Percentiles rank a stretch among this genome's conserved stretches.
phyloP scores from a whole-genome alignment of 1,140 invertebrate species.

The Ceratitis capitata region DNA sequence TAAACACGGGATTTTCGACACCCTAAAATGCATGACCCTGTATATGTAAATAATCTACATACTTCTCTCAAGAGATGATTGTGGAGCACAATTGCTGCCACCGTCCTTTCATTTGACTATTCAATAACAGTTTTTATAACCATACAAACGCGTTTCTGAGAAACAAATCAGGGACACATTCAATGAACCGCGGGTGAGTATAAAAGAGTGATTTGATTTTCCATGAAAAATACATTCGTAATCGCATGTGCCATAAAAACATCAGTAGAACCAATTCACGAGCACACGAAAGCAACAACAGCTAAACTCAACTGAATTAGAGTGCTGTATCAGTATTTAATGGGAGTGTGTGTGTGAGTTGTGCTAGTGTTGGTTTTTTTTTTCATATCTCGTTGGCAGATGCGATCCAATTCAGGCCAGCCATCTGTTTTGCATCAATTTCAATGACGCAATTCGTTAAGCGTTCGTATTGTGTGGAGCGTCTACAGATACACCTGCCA shows the following conservation, averaged over 20 bases:
- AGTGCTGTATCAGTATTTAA: too few species aligned
- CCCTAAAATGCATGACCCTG: too few species aligned
- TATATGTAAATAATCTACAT: too few species aligned
- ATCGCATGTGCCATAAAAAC: conserved; percentile 11
- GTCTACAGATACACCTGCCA: background rate
- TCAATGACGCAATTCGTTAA: background rate
- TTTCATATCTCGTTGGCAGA: background rate
- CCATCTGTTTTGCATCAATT: conserved; percentile 14
- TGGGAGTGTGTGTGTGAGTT: too few species aligned
- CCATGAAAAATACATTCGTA: background rate
- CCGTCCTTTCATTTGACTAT: background rate
- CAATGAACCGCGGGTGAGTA: background rate
- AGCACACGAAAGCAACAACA: background rate
- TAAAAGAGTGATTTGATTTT: conserved; percentile 18
- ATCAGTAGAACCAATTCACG: background rate
- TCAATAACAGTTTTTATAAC: background rate
- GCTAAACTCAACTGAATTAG: background rate
- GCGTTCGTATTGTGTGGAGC: background rate
- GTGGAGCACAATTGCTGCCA: background rate
- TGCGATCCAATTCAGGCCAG: background rate
- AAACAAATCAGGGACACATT: background rate
- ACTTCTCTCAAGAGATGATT: background rate
- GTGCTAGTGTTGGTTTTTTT: background rate
- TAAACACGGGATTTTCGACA: too few species aligned
- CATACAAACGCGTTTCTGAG: background rate